Conservation (phyloP, 35 echinoderm and acorn worm species). For the Patiria miniata region DNA sequence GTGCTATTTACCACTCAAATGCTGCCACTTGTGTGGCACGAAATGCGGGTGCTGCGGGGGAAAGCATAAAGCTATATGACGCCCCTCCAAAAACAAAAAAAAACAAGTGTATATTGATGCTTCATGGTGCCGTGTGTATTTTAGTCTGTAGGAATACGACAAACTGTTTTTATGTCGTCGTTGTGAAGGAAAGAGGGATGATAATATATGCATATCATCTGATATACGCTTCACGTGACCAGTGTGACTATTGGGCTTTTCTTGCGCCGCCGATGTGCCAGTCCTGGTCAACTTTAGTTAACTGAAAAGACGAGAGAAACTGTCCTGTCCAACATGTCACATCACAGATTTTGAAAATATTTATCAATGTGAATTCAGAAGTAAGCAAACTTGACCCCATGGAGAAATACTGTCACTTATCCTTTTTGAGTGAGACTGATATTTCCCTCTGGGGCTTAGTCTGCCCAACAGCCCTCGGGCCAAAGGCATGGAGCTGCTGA, state of each 20-base stretch:
- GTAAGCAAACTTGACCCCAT: too few relatives aligned
- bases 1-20: constrained; percentile 94
- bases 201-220: constrained; percentile 17
- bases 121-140: constrained; percentile 23
- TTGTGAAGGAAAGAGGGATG: neutral
- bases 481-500: too few relatives aligned
- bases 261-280: neutral
- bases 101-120: constrained; percentile 17
- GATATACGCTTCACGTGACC: neutral
- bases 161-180: neutral
- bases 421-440: too few relatives aligned
- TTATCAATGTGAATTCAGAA: too few relatives aligned
- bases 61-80: constrained; percentile 85
- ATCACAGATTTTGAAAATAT: neutral
- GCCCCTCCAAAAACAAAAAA: neutral
- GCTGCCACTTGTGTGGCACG: constrained; percentile 86
- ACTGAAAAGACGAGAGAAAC: too few relatives aligned
- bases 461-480: too few relatives aligned
- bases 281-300: neutral
- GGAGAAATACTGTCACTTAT: too few relatives aligned
- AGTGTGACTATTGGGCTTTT: neutral
- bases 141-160: constrained; percentile 22
- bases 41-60: constrained; percentile 93
- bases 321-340: too few relatives aligned
- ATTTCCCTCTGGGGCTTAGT: too few relatives aligned